These are phyloP conservation scores for Riparia riparia DNA, from an alignment of 2,113 vertebrate species.

Conservation along the genomic window DNA sequence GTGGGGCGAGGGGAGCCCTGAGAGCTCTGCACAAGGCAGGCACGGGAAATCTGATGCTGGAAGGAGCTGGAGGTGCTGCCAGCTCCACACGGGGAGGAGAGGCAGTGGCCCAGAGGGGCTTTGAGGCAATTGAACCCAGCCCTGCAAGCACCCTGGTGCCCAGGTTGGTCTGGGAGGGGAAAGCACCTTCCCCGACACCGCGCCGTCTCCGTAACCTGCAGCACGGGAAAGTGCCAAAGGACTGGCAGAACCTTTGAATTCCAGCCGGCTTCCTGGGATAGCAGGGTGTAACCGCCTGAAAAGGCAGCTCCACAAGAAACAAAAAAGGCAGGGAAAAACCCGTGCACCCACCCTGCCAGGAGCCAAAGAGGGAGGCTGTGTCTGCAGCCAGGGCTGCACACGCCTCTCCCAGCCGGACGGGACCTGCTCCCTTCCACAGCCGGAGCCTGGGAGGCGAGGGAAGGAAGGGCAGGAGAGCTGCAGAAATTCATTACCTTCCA, in stretches of 20 bases:
- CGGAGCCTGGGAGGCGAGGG: background rate
- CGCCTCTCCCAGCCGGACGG: background rate
- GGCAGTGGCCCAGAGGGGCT: background rate
- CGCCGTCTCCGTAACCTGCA: background rate
- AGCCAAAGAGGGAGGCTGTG: slow-evolving; percentile 35
- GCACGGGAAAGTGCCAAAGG: background rate
- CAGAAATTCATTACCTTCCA: slow-evolving; percentile 56
- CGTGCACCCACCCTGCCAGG: slow-evolving; percentile 47
- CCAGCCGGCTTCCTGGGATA: slow-evolving; percentile 4
- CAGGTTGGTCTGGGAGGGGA: background rate
- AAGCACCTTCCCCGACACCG: background rate
- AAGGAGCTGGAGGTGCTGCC: background rate
- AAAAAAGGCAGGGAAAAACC: slow-evolving; percentile 45
- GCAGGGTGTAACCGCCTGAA: slow-evolving; percentile 45
- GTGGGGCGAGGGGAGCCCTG: rapidly evolving
- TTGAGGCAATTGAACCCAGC: background rate
- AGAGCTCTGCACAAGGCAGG: background rate
- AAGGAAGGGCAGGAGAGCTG: background rate
- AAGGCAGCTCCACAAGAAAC: slow-evolving; percentile 51
- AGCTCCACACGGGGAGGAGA: background rate
- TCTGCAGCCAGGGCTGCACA: slow-evolving; percentile 44
- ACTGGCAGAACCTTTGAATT: slow-evolving; percentile 51
- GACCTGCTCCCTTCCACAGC: slow-evolving; percentile 29
- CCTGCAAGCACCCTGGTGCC: background rate
- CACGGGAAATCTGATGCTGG: background rate